These are phyloP conservation scores for Quadroppia sp. DNA, from an alignment of 2,888 invertebrate genomes.

Conservation along the genomic window DNA sequence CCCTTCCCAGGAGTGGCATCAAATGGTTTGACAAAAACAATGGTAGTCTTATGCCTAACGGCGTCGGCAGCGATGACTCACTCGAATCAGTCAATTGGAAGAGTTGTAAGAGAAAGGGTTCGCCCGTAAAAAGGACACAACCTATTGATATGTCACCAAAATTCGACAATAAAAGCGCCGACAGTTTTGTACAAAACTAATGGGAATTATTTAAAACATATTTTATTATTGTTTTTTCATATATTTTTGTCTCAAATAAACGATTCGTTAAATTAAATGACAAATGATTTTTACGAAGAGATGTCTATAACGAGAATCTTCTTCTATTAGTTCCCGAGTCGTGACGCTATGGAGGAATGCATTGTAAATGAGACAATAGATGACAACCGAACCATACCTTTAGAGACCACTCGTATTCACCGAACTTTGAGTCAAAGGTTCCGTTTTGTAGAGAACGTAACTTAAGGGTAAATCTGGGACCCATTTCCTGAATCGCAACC, in stretches of 20 bases:
- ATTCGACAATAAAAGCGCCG: not conserved
- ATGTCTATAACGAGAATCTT: constrained; percentile 75
- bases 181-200: not conserved
- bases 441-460: constrained; percentile 90
- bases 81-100: constrained; percentile 32
- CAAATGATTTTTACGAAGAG: not conserved
- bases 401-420: constrained; percentile 91
- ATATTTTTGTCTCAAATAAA: not conserved
- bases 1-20: constrained; percentile 36
- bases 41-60: constrained; percentile 24
- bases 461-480: constrained; percentile 92
- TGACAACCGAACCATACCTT: constrained; percentile 51
- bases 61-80: constrained; percentile 14
- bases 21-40: constrained; percentile 36
- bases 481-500: constrained; percentile 81
- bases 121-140: constrained; percentile 4
- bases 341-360: constrained; percentile 66
- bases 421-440: constrained; percentile 92
- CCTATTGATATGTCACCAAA: constrained; percentile 12
- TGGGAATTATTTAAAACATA: not conserved
- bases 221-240: constrained; percentile 9
- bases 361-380: not conserved
- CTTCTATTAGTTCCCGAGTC: constrained; percentile 88
- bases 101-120: constrained; percentile 34
- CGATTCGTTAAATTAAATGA: not conserved